These are phyloP conservation scores for Lethenteron camtschaticum DNA, from an alignment of 2,113 vertebrate species.

Conservation along the genomic window DNA sequence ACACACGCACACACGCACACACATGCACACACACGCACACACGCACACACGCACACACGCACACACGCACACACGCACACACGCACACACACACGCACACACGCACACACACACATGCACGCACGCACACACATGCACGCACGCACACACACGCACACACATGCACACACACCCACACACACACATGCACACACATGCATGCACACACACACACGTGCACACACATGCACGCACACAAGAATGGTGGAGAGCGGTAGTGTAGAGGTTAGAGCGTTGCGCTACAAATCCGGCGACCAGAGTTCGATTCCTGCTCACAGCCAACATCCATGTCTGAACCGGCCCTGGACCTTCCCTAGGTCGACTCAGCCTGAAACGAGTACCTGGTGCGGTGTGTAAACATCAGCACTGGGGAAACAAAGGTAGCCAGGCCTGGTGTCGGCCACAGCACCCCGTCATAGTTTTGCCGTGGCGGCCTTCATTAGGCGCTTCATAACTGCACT, in stretches of 20 bases:
- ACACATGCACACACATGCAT: not conserved
- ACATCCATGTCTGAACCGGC: too few relatives aligned
- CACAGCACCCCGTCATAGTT: not conserved
- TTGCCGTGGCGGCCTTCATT: constrained; percentile 5
- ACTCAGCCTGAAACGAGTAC: not conserved
- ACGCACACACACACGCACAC: not conserved
- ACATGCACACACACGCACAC: not conserved
- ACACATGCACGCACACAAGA: not conserved
- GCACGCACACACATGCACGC: not conserved
- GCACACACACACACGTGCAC: not conserved
- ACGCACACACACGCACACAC: not conserved
- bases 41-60: not conserved
- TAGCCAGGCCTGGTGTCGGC: not conserved
- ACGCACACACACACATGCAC: not conserved
- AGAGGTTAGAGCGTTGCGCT: too few relatives aligned
- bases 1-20: not conserved
- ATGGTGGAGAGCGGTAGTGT: not conserved
- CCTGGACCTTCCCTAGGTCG: too few relatives aligned
- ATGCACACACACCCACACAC: not conserved
- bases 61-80: not conserved
- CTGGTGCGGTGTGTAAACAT: not conserved
- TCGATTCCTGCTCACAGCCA: too few relatives aligned
- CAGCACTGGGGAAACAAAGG: not conserved
- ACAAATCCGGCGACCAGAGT: too few relatives aligned
- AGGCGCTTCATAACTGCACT: not conserved